Percentiles rank a stretch among this genome's conserved stretches.
Evolutionary conservation across 2,113 vertebrate species (phyloP).

Genomic region (Plecotus auritus): DNA sequence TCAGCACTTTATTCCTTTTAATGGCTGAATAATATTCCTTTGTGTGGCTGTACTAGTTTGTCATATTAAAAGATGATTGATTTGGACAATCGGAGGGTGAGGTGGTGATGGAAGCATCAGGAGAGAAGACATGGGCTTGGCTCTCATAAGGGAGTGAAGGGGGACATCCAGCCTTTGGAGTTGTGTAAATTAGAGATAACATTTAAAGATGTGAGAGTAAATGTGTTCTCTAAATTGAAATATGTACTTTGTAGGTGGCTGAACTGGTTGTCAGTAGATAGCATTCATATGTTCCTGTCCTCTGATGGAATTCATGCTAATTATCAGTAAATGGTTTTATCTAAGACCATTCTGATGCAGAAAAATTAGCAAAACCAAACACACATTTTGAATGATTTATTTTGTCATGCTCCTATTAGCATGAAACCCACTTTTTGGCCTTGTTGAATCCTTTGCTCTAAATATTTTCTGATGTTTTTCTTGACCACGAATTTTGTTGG

Average conservation of each 20-base stretch:
- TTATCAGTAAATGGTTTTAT: neutral
- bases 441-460: slow-evolving; percentile 1
- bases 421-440: neutral
- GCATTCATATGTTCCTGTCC: neutral
- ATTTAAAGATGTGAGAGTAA: neutral
- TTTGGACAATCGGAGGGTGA: neutral
- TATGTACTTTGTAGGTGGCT: neutral
- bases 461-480: slow-evolving; percentile 8
- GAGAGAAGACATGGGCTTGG: neutral
- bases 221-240: neutral
- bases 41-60: neutral
- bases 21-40: neutral
- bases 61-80: neutral
- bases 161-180: neutral
- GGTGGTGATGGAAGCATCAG: neutral
- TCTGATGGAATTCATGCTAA: neutral
- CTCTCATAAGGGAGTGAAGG: neutral
- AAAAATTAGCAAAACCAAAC: slow-evolving; percentile 25
- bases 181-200: neutral
- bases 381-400: neutral
- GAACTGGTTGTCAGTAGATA: neutral
- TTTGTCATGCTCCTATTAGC: neutral
- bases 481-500: slow-evolving; percentile 8
- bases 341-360: slow-evolving; percentile 1
- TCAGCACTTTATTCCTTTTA: neutral